Evolutionary conservation across 2,888 invertebrate species (phyloP).

Genomic region (Lamellibrachia satsuma): DNA sequence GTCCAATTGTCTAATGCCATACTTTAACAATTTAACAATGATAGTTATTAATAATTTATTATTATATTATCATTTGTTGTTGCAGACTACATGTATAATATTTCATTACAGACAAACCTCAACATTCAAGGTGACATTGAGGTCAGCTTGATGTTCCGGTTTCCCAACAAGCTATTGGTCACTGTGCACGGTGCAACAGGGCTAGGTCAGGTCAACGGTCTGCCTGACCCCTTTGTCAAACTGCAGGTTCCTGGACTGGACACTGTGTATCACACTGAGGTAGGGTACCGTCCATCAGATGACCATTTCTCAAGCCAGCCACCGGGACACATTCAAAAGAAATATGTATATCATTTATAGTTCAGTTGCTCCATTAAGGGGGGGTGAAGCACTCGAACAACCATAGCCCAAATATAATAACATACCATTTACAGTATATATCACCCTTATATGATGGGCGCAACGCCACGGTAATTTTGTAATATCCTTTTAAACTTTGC

Average conservation of each 20-base stretch:
- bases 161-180: constrained; percentile 49
- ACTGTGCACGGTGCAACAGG: constrained; percentile 51
- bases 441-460: no score
- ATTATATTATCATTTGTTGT: not conserved
- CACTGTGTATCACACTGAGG: constrained; percentile 50
- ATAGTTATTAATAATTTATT: not conserved
- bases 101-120: constrained; percentile 53
- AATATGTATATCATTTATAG: no score
- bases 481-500: no score
- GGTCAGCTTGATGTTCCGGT: constrained; percentile 49
- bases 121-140: constrained; percentile 55
- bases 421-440: no score
- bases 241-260: constrained; percentile 53
- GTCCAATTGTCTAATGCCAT: no score
- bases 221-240: constrained; percentile 55
- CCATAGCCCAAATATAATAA: no score
- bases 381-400: no score
- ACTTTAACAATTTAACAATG: no score
- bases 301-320: not conserved
- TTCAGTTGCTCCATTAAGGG: not conserved
- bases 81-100: not conserved
- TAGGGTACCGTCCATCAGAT: constrained; percentile 31
- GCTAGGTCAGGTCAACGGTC: constrained; percentile 46
- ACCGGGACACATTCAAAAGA: no score
- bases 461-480: no score